Percentiles rank a stretch among this genome's conserved stretches.
Conservation (phyloP, 2,797 vertebrate genomes). For the Champsocephalus esox region DNA sequence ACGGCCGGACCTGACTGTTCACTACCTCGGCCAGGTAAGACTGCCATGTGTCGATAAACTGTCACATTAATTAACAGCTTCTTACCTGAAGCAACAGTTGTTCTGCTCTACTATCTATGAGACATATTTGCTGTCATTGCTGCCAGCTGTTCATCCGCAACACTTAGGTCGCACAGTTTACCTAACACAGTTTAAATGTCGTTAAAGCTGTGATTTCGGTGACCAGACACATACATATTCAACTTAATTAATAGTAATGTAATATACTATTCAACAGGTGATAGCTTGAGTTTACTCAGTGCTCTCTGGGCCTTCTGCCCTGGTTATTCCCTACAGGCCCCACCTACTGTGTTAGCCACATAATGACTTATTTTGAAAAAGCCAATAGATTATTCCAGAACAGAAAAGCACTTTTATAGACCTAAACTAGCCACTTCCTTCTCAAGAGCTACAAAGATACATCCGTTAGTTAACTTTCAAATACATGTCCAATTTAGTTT, state of each 20-base stretch:
- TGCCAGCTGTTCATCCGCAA: slow-evolving; percentile 31
- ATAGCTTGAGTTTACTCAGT: slow-evolving; percentile 13
- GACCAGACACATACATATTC: not conserved
- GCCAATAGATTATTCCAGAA: slow-evolving; percentile 27
- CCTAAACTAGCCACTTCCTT: not conserved
- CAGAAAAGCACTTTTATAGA: slow-evolving; percentile 7
- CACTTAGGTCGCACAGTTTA: slow-evolving; percentile 1
- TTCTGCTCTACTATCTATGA: not conserved
- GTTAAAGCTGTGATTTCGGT: not conserved
- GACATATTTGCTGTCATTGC: slow-evolving; percentile 26
- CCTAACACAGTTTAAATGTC: not conserved
- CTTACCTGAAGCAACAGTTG: slow-evolving; percentile 64
- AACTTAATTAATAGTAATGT: not conserved
- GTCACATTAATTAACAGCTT: slow-evolving; percentile 1
- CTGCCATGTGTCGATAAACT: slow-evolving; percentile 20
- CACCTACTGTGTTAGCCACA: slow-evolving; percentile 56
- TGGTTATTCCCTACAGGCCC: slow-evolving; percentile 56
- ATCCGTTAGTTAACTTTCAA: too few relatives aligned
- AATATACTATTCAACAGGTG: slow-evolving; percentile 63
- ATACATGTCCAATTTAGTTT: too few relatives aligned
- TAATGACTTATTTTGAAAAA: slow-evolving; percentile 45
- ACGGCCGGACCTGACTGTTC: slow-evolving; percentile 48
- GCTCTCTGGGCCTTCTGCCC: slow-evolving; percentile 54
- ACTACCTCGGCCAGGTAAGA: slow-evolving; percentile 74
- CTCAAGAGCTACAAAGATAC: too few relatives aligned